These are phyloP conservation scores for Charina bottae DNA, from an alignment of 2,113 vertebrate species.

Conservation along the genomic window DNA sequence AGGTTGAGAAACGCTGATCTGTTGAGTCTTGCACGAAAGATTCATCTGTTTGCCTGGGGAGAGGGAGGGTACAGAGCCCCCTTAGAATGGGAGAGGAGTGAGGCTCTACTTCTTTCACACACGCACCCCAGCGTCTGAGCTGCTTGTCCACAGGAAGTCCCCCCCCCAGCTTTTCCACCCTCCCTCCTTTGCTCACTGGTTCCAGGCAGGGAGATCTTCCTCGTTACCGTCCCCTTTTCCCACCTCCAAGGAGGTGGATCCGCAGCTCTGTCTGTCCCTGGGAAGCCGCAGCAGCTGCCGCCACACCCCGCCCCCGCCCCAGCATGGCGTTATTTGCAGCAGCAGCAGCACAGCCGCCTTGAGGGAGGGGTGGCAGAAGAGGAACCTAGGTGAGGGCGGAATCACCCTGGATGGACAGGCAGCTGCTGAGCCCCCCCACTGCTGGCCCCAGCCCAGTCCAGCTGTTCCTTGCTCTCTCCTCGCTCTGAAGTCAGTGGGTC, in stretches of 20 bases:
- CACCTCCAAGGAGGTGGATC: background rate
- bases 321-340: background rate
- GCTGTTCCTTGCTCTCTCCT: background rate
- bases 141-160: background rate
- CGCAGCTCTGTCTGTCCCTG: constrained; percentile 1
- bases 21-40: background rate
- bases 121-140: background rate
- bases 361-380: background rate
- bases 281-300: background rate
- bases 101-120: background rate
- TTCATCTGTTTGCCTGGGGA: background rate
- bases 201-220: background rate
- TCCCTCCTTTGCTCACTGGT: background rate
- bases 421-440: too few species aligned
- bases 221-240: background rate
- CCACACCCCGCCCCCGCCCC: too few species aligned
- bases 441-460: background rate
- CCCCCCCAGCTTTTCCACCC: background rate
- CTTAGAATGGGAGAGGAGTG: background rate
- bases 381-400: background rate
- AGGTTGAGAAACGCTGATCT: background rate
- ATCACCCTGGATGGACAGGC: too few species aligned
- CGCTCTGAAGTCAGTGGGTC: background rate
- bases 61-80: background rate
- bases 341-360: background rate